A percentile compares a stretch with the other conserved stretches of the same genome.
Conservation (phyloP, 2,888 invertebrate species). For the Tipula confusa region DNA sequence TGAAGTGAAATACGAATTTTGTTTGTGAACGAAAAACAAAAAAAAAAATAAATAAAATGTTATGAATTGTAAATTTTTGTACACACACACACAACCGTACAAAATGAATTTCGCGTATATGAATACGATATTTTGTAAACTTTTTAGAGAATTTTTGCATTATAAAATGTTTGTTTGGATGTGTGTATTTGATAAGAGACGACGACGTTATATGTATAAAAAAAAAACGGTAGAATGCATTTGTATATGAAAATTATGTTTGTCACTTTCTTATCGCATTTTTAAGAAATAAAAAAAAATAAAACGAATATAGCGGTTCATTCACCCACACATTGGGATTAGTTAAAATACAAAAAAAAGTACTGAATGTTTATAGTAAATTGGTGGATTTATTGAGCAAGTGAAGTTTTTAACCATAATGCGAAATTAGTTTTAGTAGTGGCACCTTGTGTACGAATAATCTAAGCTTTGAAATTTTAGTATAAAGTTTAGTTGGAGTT, state of each 20-base stretch:
- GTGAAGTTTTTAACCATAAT: too few relatives aligned
- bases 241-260: not conserved
- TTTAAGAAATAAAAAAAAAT: not conserved
- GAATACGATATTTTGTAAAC: not conserved
- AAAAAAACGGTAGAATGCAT: not conserved
- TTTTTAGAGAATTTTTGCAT: not conserved
- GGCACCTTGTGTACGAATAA: too few relatives aligned
- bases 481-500: too few relatives aligned
- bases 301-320: slow-evolving; percentile 27
- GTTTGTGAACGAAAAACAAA: not conserved
- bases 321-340: slow-evolving; percentile 26
- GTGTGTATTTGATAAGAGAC: not conserved
- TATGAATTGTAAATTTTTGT: not conserved
- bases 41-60: not conserved
- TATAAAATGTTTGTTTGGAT: not conserved
- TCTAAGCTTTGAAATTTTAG: too few relatives aligned
- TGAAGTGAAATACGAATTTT: not conserved
- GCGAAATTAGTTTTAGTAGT: too few relatives aligned
- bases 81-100: not conserved
- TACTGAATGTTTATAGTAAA: too few relatives aligned
- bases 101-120: not conserved
- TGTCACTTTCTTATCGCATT: slow-evolving; percentile 30
- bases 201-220: not conserved
- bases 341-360: too few relatives aligned
- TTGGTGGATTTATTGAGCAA: too few relatives aligned